Percentiles rank a stretch among this genome's conserved stretches.
These are phyloP conservation scores for Anthrax anthrax DNA, from an alignment of 2,888 invertebrate species.

Conservation along the genomic window DNA sequence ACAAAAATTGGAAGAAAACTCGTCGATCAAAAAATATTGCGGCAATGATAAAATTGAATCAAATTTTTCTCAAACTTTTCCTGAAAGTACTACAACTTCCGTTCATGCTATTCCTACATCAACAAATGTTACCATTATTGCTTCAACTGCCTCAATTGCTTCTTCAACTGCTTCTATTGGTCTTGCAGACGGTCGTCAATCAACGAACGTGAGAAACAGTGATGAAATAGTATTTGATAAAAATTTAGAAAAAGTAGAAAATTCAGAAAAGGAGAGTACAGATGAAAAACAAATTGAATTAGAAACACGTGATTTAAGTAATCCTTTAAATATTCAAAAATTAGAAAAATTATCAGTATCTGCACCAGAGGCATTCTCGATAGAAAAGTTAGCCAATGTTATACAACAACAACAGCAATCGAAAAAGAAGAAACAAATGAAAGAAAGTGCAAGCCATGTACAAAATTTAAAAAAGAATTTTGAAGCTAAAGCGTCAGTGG, in stretches of 20 bases:
- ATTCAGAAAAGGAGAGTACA: not conserved
- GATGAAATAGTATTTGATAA: conserved; percentile 26
- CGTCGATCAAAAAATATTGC: not conserved
- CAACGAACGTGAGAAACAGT: conserved; percentile 30
- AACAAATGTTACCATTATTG: conserved; percentile 9
- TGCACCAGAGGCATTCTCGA: conserved; percentile 39
- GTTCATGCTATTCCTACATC: conserved; percentile 1
- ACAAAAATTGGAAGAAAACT: conserved; percentile 13
- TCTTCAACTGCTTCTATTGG: conserved; percentile 10
- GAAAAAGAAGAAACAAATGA: not conserved
- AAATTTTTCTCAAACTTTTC: conserved; percentile 19
- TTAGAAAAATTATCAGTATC: conserved; percentile 44
- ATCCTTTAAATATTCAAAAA: conserved; percentile 16
- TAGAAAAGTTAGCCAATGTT: not conserved
- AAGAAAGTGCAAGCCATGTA: conserved; percentile 51
- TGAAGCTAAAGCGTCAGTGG: conserved; percentile 50
- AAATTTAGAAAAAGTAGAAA: not conserved
- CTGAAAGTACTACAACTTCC: not conserved
- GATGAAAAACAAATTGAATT: not conserved
- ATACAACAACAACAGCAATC: not conserved
- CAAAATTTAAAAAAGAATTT: conserved; percentile 77
- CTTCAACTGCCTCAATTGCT: conserved; percentile 5
- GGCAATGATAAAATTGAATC: conserved; percentile 45
- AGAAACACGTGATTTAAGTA: not conserved
- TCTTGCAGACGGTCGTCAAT: conserved; percentile 15